phyloP scores from a whole-genome alignment of 2,797 vertebrate genomes.

The Lithobates pipiens region DNA sequence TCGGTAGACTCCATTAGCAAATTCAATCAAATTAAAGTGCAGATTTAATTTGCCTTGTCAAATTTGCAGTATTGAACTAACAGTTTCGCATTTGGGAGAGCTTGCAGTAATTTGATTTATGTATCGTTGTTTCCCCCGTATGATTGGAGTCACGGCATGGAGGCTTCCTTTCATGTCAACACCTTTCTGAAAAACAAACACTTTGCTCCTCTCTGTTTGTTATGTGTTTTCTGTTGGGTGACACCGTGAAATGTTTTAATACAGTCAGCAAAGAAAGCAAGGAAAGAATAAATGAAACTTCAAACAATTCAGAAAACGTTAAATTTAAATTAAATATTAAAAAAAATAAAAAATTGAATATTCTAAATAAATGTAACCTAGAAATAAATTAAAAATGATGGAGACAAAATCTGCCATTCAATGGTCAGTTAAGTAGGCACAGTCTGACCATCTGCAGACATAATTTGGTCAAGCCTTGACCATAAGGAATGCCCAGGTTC shows the following conservation, averaged over 20 bases:
- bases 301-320: not conserved
- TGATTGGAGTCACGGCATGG: slow-evolving; percentile 16
- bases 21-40: slow-evolving; percentile 49
- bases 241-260: slow-evolving; percentile 32
- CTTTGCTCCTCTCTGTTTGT: slow-evolving; percentile 8
- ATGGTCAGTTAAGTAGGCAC: too few relatives aligned
- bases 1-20: slow-evolving; percentile 40
- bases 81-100: slow-evolving; percentile 20
- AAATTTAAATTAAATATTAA: too few relatives aligned
- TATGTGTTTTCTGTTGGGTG: slow-evolving; percentile 26
- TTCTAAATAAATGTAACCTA: not conserved
- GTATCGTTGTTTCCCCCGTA: not conserved
- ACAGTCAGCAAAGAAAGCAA: not conserved
- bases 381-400: not conserved
- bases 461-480: too few relatives aligned
- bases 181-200: slow-evolving; percentile 1
- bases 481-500: too few relatives aligned
- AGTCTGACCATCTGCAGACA: too few relatives aligned
- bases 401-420: too few relatives aligned
- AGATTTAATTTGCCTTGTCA: slow-evolving; percentile 43
- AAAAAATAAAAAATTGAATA: too few relatives aligned
- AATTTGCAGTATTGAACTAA: slow-evolving; percentile 34
- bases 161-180: not conserved
- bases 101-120: slow-evolving; percentile 38
- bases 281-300: slow-evolving; percentile 7